Evolutionary conservation across 2,888 invertebrate species (phyloP).

Genomic region (Elmis aenea): DNA sequence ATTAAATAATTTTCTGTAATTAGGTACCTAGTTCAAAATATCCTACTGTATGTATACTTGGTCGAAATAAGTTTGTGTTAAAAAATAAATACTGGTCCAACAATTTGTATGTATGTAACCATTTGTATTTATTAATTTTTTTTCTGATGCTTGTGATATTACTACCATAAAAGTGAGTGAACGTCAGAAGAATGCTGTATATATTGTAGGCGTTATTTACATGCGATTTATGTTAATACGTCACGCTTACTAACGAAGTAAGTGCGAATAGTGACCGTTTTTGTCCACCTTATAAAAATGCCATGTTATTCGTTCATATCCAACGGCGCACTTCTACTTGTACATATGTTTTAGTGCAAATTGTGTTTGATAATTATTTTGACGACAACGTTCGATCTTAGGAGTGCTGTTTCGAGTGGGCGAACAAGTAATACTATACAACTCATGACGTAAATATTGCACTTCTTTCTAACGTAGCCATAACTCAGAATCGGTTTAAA

Average conservation of each 20-base stretch:
- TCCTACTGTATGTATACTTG: too few species aligned
- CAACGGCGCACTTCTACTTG: slow-evolving; percentile 10
- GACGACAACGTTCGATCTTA: slow-evolving; percentile 15
- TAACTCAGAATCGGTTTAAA: too few species aligned
- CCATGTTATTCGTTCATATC: slow-evolving; percentile 7
- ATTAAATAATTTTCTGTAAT: too few species aligned
- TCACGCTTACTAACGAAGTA: slow-evolving; percentile 9
- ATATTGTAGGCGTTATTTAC: slow-evolving; percentile 9
- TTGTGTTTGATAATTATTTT: slow-evolving; percentile 18
- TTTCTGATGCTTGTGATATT: too few species aligned
- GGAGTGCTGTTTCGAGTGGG: background rate
- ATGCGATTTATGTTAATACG: slow-evolving; percentile 10
- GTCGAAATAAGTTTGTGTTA: too few species aligned
- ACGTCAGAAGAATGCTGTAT: too few species aligned
- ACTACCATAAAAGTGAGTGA: too few species aligned
- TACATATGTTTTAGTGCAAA: slow-evolving; percentile 17
- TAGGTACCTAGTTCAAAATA: too few species aligned
- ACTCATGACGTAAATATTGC: background rate
- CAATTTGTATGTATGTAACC: too few species aligned
- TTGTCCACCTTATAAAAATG: slow-evolving; percentile 10
- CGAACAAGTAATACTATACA: background rate
- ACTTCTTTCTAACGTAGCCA: background rate
- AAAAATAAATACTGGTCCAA: too few species aligned
- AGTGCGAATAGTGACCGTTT: slow-evolving; percentile 12
- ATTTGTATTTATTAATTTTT: too few species aligned